Conservation (phyloP, 2,888 invertebrate genomes). For the Lumbricus terrestris region DNA sequence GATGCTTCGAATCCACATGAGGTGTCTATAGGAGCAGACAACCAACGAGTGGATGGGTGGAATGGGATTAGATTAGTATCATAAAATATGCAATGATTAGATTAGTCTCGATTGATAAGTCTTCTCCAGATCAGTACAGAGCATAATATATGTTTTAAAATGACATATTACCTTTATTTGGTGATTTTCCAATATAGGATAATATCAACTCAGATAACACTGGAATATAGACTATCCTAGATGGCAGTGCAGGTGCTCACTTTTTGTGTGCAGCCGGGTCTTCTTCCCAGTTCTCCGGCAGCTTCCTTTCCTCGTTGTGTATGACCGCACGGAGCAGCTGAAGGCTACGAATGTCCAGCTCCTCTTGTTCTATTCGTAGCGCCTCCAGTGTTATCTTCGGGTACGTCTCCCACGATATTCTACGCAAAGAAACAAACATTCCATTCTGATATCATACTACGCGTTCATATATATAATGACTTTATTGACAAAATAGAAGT, state of each 20-base stretch:
- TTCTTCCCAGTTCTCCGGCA: slow-evolving; percentile 54
- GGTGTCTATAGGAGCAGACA: slow-evolving; percentile 41
- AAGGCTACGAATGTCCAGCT: slow-evolving; percentile 57
- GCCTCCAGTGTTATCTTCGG: slow-evolving; percentile 36
- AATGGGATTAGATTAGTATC: neutral
- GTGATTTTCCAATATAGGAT: too few relatives aligned
- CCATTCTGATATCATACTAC: neutral
- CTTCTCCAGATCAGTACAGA: too few relatives aligned
- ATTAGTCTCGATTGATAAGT: too few relatives aligned
- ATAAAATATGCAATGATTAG: too few relatives aligned
- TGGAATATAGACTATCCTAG: neutral
- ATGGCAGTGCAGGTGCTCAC: neutral
- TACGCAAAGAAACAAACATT: neutral
- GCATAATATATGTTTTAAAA: too few relatives aligned
- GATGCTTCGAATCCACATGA: slow-evolving; percentile 46
- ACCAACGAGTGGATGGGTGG: neutral
- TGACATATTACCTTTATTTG: too few relatives aligned
- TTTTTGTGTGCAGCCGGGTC: slow-evolving; percentile 31
- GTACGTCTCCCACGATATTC: slow-evolving; percentile 37
- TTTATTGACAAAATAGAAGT: neutral
- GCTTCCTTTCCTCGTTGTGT: slow-evolving; percentile 56
- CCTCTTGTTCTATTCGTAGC: slow-evolving; percentile 52
- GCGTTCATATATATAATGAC: neutral
- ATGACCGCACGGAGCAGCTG: slow-evolving; percentile 56
- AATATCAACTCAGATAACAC: neutral